A percentile compares a stretch with the other conserved stretches of the same genome.
Evolutionary conservation across 2,888 invertebrate genomes (phyloP).

Genomic region (Chaitophorus viminalis): DNA sequence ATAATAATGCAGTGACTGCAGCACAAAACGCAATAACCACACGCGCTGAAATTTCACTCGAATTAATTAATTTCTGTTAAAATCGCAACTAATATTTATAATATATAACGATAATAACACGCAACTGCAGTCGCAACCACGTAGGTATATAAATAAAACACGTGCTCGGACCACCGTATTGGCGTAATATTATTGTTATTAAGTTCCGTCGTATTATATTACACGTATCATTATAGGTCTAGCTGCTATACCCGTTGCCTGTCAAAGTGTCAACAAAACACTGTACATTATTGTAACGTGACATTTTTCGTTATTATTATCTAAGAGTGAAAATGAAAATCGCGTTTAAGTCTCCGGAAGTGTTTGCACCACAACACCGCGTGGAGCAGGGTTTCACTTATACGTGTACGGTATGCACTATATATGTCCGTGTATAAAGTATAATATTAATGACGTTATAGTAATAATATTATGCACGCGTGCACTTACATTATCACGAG

Average conservation of each 20-base stretch:
- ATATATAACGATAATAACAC: too few relatives aligned
- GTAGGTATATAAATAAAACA: too few relatives aligned
- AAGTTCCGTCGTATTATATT: not conserved
- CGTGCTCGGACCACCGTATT: too few relatives aligned
- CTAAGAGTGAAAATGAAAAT: constrained; percentile 43
- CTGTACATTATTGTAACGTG: not conserved
- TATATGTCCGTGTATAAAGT: too few relatives aligned
- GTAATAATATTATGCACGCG: not conserved
- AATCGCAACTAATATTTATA: not conserved
- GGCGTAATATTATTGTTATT: too few relatives aligned
- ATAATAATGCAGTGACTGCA: not conserved
- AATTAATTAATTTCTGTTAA: constrained; percentile 2
- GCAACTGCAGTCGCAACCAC: not conserved
- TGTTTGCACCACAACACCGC: constrained; percentile 10
- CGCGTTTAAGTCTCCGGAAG: not conserved
- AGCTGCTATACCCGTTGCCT: too few relatives aligned
- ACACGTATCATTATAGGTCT: not conserved
- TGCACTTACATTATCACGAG: not conserved
- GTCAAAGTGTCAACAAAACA: not conserved
- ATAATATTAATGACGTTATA: not conserved
- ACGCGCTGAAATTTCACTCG: not conserved
- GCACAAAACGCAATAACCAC: constrained; percentile 2
- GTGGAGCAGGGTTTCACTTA: not conserved
- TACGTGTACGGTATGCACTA: not conserved
- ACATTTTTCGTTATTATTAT: not conserved